Percentiles rank a stretch among this genome's conserved stretches.
phyloP scores from a whole-genome alignment of 2,113 vertebrate species.

The Uria aalge region DNA sequence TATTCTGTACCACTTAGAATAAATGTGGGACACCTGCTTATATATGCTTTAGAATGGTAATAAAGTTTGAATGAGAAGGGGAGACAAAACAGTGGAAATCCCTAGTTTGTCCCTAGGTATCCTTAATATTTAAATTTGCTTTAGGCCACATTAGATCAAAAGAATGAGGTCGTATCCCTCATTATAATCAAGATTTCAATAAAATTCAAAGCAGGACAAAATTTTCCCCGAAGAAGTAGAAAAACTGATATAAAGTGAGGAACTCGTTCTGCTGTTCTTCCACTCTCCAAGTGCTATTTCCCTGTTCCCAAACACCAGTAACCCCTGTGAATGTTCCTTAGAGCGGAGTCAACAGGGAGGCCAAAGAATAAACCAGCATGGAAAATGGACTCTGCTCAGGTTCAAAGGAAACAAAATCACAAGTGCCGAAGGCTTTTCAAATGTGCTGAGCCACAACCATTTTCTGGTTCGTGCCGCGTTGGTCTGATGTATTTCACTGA shows the following conservation, averaged over 20 bases:
- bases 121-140: neutral
- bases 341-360: neutral
- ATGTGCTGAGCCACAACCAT: neutral
- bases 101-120: neutral
- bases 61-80: neutral
- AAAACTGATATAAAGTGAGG: neutral
- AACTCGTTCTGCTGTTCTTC: neutral
- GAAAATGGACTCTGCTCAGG: neutral
- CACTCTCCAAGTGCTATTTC: neutral
- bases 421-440: neutral
- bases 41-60: neutral
- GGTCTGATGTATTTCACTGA: neutral
- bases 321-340: neutral
- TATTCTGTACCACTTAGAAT: neutral
- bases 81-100: neutral
- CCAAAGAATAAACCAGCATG: neutral
- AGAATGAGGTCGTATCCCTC: neutral
- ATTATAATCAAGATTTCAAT: neutral
- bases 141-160: neutral
- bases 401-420: conserved; percentile 1
- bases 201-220: neutral
- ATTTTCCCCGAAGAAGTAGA: neutral
- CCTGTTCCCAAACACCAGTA: neutral
- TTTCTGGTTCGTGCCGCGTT: neutral
- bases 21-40: neutral